Evolutionary conservation across 2,888 invertebrate genomes (phyloP).

Genomic region (Hesperia comma): DNA sequence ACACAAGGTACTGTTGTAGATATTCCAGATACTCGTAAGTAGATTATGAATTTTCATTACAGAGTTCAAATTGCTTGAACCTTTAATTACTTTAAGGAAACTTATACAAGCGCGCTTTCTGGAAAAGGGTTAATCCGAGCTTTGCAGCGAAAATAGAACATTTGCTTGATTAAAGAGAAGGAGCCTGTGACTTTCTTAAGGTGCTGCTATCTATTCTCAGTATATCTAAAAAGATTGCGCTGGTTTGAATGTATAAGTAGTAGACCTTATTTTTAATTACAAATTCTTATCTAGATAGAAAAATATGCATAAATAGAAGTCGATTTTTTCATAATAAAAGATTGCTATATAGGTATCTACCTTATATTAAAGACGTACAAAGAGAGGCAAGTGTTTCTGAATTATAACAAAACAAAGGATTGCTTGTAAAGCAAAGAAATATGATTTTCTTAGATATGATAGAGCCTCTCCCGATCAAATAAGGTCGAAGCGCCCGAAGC

Average conservation of each 20-base stretch:
- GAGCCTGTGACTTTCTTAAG: slow-evolving; percentile 51
- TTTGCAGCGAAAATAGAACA: slow-evolving; percentile 69
- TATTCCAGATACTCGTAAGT: slow-evolving; percentile 55
- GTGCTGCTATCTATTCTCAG: slow-evolving; percentile 30
- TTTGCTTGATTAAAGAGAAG: slow-evolving; percentile 65
- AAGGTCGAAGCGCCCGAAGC: background rate
- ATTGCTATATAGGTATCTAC: no score
- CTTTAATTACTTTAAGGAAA: slow-evolving; percentile 75
- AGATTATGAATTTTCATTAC: slow-evolving; percentile 70
- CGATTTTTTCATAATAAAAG: background rate
- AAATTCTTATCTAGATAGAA: background rate
- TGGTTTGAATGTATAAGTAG: background rate
- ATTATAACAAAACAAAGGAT: background rate
- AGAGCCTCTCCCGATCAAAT: slow-evolving; percentile 5
- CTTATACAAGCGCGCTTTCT: slow-evolving; percentile 67
- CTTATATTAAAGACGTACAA: background rate
- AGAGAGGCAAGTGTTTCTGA: background rate
- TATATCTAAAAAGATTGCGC: slow-evolving; percentile 24
- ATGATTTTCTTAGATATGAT: background rate
- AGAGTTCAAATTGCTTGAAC: slow-evolving; percentile 69
- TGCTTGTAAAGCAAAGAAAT: background rate
- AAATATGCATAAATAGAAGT: background rate
- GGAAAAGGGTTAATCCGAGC: slow-evolving; percentile 66
- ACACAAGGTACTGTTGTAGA: slow-evolving; percentile 54
- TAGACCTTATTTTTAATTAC: slow-evolving; percentile 2